These are phyloP conservation scores for Sitodiplosis mosellana DNA, from an alignment of 1,140 invertebrate species.

Conservation along the genomic window DNA sequence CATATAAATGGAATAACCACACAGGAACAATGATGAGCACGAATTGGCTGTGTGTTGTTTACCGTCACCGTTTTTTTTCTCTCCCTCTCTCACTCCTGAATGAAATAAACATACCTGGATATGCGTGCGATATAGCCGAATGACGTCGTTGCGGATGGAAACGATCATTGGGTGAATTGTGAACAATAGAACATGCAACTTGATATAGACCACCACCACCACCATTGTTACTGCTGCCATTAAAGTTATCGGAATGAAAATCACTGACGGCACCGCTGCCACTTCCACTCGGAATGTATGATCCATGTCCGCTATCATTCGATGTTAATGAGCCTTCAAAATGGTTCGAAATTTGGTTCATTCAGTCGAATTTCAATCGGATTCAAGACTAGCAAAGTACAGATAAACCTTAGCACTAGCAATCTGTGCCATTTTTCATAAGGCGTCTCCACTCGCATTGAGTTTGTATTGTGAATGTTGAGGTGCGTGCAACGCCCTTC, in stretches of 20 bases:
- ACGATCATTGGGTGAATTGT: conserved; percentile 3
- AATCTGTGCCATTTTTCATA: too few species aligned
- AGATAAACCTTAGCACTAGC: too few species aligned
- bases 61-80: neutral
- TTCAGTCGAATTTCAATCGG: too few species aligned
- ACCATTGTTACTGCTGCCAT: neutral
- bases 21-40: too few species aligned
- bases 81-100: neutral
- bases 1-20: too few species aligned
- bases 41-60: neutral
- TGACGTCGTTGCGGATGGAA: conserved; percentile 26
- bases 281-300: conserved; percentile 38
- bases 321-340: conserved; percentile 53
- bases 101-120: neutral
- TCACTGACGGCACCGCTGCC: conserved; percentile 3
- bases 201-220: conserved; percentile 5
- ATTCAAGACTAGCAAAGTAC: too few species aligned
- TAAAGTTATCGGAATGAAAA: too few species aligned
- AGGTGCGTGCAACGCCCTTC: too few species aligned
- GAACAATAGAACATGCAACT: conserved; percentile 3
- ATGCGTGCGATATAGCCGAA: conserved; percentile 28
- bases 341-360: too few species aligned
- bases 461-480: too few species aligned
- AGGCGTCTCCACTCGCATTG: too few species aligned
- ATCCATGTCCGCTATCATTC: conserved; percentile 69